Evolutionary conservation across 2,113 vertebrate genomes (phyloP), one percentile per base, ranked within the genome.

Genomic region (Limnothrissa miodon): DNA sequence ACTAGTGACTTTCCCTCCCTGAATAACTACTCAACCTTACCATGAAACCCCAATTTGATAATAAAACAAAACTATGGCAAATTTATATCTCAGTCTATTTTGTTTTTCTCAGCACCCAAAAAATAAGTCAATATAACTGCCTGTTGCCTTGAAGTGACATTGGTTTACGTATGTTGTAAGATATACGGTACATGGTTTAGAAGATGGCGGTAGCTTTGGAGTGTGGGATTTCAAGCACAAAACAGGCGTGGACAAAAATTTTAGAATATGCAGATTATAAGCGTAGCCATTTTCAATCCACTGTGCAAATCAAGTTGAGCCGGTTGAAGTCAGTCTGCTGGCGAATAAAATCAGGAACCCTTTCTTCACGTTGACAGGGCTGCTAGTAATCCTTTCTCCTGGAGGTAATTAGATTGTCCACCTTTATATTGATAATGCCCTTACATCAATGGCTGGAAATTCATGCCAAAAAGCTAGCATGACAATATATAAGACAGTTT

Each of bases 61-160:
- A 74, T 29, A 17, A 17, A 74, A 74, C 29, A 74, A 74, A 36
- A 17, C 29, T 74, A 33, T 36, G 15, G 66, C 66, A 74, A 74
- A 74, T 36, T 74, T 1, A 70, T 29, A 66, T 29, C 48, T 70
- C n/a, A 70, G 13, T 70, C 25, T 70, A 70, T 74, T 74, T 21
- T 74, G 29, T 5, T 74, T 36, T 15, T 36, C 66, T 13, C 29
- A 10, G n/a, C n/a, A 5, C 29, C 66, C 36, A 36, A 36, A 70
- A 74, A 66, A 74, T 13, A 74, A 74, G 66, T 74, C 66, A 74
- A 74, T 29, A 74, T 17, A 74, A 74, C 66, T 56, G 51, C 66
- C 29, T 36, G 29, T 74, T 33, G 66, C 29, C 4, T 17, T 74
- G 25, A 74, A 33, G 29, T 39, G 33, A 36, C 66, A 74, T 39